Percentiles rank a stretch among this genome's conserved stretches.
phyloP scores from a whole-genome alignment of 1,140 invertebrate species.

The Heliconius hewitsoni region DNA sequence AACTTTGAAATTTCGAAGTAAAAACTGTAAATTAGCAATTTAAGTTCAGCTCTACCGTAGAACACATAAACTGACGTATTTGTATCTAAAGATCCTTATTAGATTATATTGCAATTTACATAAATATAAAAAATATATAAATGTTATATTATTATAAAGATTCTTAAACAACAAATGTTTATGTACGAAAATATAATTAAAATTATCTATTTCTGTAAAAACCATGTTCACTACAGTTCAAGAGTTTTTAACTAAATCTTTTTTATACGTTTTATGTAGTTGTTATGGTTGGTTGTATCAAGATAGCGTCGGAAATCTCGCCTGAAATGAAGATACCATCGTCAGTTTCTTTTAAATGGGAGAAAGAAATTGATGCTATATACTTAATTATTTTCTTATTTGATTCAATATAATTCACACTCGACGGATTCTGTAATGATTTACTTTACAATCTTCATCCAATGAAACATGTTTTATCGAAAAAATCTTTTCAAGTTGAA shows the following conservation, averaged over 20 bases:
- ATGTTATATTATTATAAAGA: too few species aligned
- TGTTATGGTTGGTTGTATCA: conserved; percentile 2
- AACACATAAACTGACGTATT: too few species aligned
- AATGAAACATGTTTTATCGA: neutral
- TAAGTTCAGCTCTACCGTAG: too few species aligned
- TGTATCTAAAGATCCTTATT: too few species aligned
- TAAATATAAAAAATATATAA: too few species aligned
- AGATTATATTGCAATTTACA: too few species aligned
- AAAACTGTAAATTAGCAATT: too few species aligned
- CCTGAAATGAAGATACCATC: neutral
- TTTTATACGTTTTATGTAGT: neutral
- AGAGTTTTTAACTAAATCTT: neutral
- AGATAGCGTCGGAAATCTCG: conserved; percentile 1
- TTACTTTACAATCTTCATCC: neutral
- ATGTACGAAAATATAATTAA: too few species aligned
- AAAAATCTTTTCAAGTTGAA: neutral
- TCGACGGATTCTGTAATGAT: neutral
- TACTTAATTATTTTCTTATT: conserved; percentile 6
- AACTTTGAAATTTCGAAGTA: too few species aligned
- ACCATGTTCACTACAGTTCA: too few species aligned
- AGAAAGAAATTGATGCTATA: neutral
- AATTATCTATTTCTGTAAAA: too few species aligned
- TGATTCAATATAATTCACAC: neutral
- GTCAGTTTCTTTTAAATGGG: neutral
- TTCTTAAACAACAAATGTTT: too few species aligned